phyloP scores from a whole-genome alignment of 2,888 invertebrate genomes.

The Scotopteryx bipunctaria region DNA sequence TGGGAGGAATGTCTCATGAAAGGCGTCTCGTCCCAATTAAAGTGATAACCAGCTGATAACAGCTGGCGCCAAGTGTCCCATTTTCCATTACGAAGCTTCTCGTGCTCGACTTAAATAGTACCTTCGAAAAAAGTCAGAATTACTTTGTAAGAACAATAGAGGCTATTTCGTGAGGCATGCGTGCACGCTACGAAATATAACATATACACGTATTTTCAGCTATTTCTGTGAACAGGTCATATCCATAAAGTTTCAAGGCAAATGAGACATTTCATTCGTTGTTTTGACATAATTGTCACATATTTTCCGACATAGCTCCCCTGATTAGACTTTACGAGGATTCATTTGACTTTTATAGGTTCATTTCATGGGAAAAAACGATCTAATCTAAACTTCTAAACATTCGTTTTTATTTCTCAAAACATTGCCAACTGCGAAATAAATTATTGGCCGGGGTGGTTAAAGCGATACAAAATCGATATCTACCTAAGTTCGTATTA shows the following conservation, averaged over 20 bases:
- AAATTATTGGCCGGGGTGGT: too few relatives aligned
- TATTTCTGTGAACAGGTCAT: slow-evolving; percentile 1
- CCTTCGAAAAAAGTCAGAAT: background rate
- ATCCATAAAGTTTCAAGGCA: slow-evolving; percentile 1
- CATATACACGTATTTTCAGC: background rate
- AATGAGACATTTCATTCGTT: slow-evolving; percentile 14
- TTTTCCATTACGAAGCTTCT: slow-evolving; percentile 30
- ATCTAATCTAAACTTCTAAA: background rate
- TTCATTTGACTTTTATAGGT: slow-evolving; percentile 19
- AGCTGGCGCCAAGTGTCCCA: slow-evolving; percentile 47
- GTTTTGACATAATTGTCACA: slow-evolving; percentile 27
- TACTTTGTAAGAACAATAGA: too few relatives aligned
- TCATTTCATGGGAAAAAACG: too few relatives aligned
- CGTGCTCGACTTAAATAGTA: too few relatives aligned
- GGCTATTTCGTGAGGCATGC: too few relatives aligned
- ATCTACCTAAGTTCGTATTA: too few relatives aligned
- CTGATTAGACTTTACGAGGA: slow-evolving; percentile 21
- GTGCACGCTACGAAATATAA: too few relatives aligned
- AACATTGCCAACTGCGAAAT: too few relatives aligned
- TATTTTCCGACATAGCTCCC: slow-evolving; percentile 18
- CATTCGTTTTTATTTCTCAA: too few relatives aligned
- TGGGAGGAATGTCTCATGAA: slow-evolving; percentile 17
- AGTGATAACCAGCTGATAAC: slow-evolving; percentile 63
- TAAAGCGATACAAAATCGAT: too few relatives aligned
- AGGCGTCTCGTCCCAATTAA: slow-evolving; percentile 47